Base-by-base conservation (phyloP, 2,888 invertebrate species). In the Chironomus riparius region DNA sequence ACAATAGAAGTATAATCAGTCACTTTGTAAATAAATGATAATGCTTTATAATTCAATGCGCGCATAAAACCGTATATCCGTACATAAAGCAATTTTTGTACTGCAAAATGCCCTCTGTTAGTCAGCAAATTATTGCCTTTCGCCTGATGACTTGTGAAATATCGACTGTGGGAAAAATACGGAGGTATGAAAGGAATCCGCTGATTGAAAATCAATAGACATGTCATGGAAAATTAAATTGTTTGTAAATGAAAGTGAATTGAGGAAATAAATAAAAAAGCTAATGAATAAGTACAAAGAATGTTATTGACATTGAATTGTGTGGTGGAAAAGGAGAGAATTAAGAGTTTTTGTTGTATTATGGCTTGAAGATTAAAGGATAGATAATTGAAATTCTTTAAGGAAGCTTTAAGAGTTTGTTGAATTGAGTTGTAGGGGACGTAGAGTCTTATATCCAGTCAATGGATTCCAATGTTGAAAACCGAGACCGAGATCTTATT, bases 121-220 rank as follows among this genome's bases (percentile, higher is more conserved):
- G 65, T 24, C 12, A 65, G 65, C 13, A 65, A 65, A 65, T 65
- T 65, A 65, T 65, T 13, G 12, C 21, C n/a, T 65, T 65, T 21
- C 24, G 24, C 10, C 13, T 65, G 65, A 21, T 22, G 65, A 65
- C 22, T 65, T 65, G 65, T 65, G 65, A 24, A 24, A 65, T 24
- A 13, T 13, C 18, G 21, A 18, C 15, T 3, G 15, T 2, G 21
- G 18, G 21, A 24, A 21, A 24, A 65, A 0, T 3, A 12, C 22
- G 18, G 2, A 56, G n/a, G 18, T 56, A 56, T 56, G 56, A 10
- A 56, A 56, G 18, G 56, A n/a, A 50, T 50, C 50, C 50, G 65
- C 13, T 65, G 65, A 65, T 65, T 65, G 65, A 65, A 65, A 65
- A 65, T 65, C 65, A 65, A 65, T 65, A 65, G 21, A 24, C 21